Percentiles rank a stretch among this genome's conserved stretches.
Conservation (phyloP, 2,113 vertebrate species). For the Sylvia atricapilla region DNA sequence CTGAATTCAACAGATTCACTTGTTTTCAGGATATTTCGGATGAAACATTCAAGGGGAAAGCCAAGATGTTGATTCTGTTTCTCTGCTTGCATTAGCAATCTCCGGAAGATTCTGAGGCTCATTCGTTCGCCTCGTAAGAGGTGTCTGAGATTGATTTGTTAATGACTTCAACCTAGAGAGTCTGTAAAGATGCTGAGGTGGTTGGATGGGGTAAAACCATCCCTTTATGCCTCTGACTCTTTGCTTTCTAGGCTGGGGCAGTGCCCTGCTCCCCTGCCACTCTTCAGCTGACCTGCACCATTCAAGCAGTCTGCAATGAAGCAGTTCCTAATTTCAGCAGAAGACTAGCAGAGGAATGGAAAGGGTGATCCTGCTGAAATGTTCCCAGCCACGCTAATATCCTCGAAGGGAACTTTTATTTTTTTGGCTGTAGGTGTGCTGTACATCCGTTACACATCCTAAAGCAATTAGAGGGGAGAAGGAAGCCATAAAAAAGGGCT, state of each 20-base stretch:
- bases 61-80: background rate
- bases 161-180: background rate
- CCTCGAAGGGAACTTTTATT: background rate
- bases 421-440: background rate
- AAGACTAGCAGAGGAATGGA: background rate
- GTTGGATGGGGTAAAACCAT: background rate
- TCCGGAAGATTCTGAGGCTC: background rate
- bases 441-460: constrained; percentile 6
- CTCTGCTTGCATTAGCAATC: background rate
- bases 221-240: background rate
- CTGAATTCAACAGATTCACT: background rate
- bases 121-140: background rate
- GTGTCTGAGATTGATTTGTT: background rate
- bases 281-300: background rate
- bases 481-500: constrained; percentile 22
- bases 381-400: background rate
- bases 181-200: background rate
- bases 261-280: background rate
- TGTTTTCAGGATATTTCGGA: background rate
- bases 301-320: background rate
- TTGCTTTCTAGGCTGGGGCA: background rate
- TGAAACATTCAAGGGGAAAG: background rate
- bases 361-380: background rate
- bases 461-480: background rate
- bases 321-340: background rate